Conservation (phyloP, 64 coral and sea anemone genomes). For the Hydrozoanthus tunicans region DNA sequence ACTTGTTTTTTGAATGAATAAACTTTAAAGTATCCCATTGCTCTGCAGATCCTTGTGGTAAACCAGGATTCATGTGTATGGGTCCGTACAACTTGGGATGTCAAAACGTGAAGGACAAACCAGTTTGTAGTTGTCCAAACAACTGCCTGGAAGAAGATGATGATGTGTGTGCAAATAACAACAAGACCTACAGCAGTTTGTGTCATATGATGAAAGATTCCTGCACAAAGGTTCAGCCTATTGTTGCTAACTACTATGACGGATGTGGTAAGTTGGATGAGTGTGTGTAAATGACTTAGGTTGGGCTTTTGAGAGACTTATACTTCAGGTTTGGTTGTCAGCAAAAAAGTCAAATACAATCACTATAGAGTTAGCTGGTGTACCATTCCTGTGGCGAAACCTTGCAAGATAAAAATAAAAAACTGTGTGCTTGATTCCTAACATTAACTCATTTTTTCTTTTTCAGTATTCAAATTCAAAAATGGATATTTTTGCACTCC, state of each 20-base stretch:
- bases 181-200: conserved; percentile 16
- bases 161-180: conserved; percentile 25
- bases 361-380: too few relatives aligned
- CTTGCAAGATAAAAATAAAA: too few relatives aligned
- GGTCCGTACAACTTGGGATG: conserved; percentile 34
- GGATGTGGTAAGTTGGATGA: conserved; percentile 29
- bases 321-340: neutral
- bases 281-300: neutral
- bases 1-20: neutral
- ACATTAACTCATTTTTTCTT: too few relatives aligned
- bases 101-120: conserved; percentile 15
- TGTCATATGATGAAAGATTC: conserved; percentile 47
- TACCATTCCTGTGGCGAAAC: too few relatives aligned
- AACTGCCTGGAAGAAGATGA: conserved; percentile 30
- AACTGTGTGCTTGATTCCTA: too few relatives aligned
- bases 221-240: neutral
- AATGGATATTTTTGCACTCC: too few relatives aligned
- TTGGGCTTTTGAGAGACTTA: neutral
- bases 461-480: too few relatives aligned
- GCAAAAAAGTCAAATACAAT: too few relatives aligned
- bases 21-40: neutral
- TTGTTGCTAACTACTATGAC: conserved; percentile 21
- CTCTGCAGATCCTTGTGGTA: conserved; percentile 57
- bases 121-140: conserved; percentile 16
- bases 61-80: conserved; percentile 21